phyloP scores from a whole-genome alignment of 2,888 invertebrate species.

The Siphlonurus alternatus region DNA sequence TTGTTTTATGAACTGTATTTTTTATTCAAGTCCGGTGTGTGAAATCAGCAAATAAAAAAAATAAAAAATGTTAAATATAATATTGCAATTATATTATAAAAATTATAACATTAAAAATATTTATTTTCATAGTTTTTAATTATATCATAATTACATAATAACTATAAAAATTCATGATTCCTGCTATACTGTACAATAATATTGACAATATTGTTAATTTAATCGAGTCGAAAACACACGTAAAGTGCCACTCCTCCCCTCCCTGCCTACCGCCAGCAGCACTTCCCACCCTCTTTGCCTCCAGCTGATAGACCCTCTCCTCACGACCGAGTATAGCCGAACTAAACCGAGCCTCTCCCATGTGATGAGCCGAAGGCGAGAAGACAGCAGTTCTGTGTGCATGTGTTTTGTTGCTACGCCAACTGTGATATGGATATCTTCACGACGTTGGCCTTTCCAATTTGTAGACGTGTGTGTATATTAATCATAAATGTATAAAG shows the following conservation, averaged over 20 bases:
- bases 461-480: neutral
- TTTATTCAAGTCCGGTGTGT: too few relatives aligned
- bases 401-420: constrained; percentile 4
- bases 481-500: neutral
- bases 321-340: neutral
- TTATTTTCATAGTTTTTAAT: too few relatives aligned
- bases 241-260: neutral
- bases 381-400: constrained; percentile 1
- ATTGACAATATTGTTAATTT: neutral
- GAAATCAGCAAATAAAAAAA: too few relatives aligned
- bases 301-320: neutral
- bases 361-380: constrained; percentile 4
- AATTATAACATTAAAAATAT: too few relatives aligned
- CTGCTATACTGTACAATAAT: too few relatives aligned
- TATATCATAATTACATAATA: too few relatives aligned
- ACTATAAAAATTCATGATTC: too few relatives aligned
- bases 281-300: neutral
- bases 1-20: too few relatives aligned
- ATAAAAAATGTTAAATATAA: too few relatives aligned
- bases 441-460: neutral
- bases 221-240: neutral
- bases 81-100: too few relatives aligned
- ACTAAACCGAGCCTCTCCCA: constrained; percentile 1
- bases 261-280: neutral
- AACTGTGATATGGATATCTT: neutral